These are phyloP conservation scores for Brevipalpus yothersi DNA, from an alignment of 1,140 invertebrate genomes.

Conservation along the genomic window DNA sequence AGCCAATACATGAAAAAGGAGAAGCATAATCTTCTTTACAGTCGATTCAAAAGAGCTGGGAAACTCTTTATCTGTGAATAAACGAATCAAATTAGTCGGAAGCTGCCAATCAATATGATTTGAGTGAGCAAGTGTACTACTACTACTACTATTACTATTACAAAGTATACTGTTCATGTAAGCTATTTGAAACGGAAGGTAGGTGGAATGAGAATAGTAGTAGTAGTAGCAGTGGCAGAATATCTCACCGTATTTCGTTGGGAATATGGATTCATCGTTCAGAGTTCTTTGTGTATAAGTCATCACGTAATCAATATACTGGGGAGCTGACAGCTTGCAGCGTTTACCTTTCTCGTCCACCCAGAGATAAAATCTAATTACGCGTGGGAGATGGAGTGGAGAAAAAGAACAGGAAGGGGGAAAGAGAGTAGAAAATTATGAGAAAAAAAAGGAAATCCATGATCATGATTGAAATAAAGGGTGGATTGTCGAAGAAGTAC, in stretches of 20 bases:
- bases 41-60: constrained; percentile 75
- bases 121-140: background rate
- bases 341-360: constrained; percentile 97
- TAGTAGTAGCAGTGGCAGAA: background rate
- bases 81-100: constrained; percentile 18
- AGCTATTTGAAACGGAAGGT: too few relatives aligned
- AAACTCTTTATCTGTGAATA: constrained; percentile 59
- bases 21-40: constrained; percentile 79
- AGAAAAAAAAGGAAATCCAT: constrained; percentile 2
- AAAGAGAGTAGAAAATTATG: background rate
- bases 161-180: too few relatives aligned
- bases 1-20: constrained; percentile 89
- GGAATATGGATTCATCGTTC: constrained; percentile 87
- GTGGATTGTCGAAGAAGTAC: background rate
- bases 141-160: too few relatives aligned
- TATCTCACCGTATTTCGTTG: constrained; percentile 85
- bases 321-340: constrained; percentile 76
- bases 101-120: too few relatives aligned
- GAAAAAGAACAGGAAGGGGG: background rate
- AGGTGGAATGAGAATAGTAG: too few relatives aligned
- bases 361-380: constrained; percentile 73
- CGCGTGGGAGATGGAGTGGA: background rate
- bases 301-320: constrained; percentile 98
- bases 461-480: background rate
- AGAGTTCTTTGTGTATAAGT: constrained; percentile 89